Base-by-base conservation (phyloP, 2,797 vertebrate species). In the Pelobates cultripes region DNA sequence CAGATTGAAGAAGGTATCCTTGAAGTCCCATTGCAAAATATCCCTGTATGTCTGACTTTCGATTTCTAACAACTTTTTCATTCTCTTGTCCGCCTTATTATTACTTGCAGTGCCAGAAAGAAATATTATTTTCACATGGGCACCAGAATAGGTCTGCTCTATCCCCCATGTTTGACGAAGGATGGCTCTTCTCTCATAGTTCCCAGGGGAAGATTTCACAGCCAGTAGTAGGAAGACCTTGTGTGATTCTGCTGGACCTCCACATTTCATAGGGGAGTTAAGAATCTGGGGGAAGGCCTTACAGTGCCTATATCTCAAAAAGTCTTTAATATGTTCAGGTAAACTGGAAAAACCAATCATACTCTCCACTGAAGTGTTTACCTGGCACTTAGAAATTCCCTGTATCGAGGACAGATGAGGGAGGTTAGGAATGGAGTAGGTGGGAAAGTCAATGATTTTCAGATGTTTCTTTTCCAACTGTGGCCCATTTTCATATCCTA, bases 1-100 rank as follows among this genome's bases (percentile, higher is more conserved):
- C 70, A 97, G 93, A 89, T 97, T 97, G 88, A 91, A 97, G 90
- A 97, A 96, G 0, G 92, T 82, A 86, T 97, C 96, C 0, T 44
- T 60, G 43, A 97, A 96, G 67, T 91, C 88, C 96, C 96, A 97
- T 85, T 96, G 96, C 57, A 97, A 86, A 60, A 97, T 88, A 86
- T 98, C 97, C 0, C 80, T 1, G 3, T 95, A 61, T 9, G 86
- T 74, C 0, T 0, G 64, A 0, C 94, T 90, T 90, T 98, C 97
- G 55, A 93, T 15, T 7, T 64, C 47, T 10, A 97, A 87, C 3
- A 97, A 86, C 3, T 28, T 83, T 84, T 95, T 92, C 7, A 95
- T 78, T 73, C 91, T 93, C n/a, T 0, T 7, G 2, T 90, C 89
- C 7, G 94, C 87, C 0, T 14, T 87, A 0, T 83, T 40, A 0